Base-by-base conservation (phyloP, 2,888 invertebrate species). In the Allacma fusca region DNA sequence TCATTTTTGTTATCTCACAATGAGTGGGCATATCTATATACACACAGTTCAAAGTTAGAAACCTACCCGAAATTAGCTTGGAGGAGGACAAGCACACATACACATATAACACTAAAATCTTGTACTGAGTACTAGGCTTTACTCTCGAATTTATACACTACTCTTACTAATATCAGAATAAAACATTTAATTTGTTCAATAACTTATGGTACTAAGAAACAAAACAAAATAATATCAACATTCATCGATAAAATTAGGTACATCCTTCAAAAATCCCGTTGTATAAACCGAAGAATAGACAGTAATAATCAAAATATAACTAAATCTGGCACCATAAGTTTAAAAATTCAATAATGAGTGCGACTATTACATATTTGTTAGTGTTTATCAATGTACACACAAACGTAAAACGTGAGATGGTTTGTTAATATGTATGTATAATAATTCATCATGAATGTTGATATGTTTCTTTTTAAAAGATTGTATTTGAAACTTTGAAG, bases 201-300 rank as follows among this genome's bases (percentile, higher is more conserved):
- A 34, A 34, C 34, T 34, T 34, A 34, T 34, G 4, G 9, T 34
- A 34, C 4, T 34, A 7, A 34, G 34, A 34, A 50, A 50, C n/a
- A 50, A 50, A 50, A n/a, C 50, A 50, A 50, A 50, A 50, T 50
- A 50, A 50, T 50, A 50, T 50, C 50, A 50, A 50, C 50, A 50
- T 50, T 50, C 50, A 50, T 50, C 50, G 50, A 50, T 50, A 50
- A 50, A 50, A 50, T 50, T 50, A 50, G 50, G 50, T 50, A 50
- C 50, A n/a, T 50, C 50, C 40, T 19, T 50, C 16, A 50, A 50
- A 50, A 50, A 9, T n/a, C n/a, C 50, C 1, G 1, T 50, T 2
- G 1, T 12, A 50, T 12, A 19, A 50, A 50, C 5, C 50, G 16
- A 13, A 50, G 50, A 34, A 34, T 34, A 9, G 34, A 34, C 9